These are phyloP conservation scores for Drosophila prosaltans DNA, from an alignment of 1,140 invertebrate genomes.

Conservation along the genomic window DNA sequence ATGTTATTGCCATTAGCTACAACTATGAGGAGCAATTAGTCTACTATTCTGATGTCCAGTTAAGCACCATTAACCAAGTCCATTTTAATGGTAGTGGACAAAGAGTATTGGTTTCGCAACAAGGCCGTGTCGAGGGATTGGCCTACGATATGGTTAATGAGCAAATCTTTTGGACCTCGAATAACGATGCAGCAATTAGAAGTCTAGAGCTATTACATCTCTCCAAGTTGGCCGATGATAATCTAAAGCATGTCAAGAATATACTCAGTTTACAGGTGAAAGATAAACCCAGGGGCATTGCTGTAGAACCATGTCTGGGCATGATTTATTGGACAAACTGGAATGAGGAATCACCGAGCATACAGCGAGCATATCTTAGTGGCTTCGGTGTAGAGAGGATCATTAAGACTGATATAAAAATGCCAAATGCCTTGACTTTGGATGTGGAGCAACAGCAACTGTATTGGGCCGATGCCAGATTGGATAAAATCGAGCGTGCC, in stretches of 20 bases:
- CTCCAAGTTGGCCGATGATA: slow-evolving; percentile 75
- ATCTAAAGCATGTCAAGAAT: slow-evolving; percentile 84
- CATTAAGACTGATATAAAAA: slow-evolving; percentile 90
- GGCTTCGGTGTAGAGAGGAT: slow-evolving; percentile 88
- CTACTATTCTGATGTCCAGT: slow-evolving; percentile 95
- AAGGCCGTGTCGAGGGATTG: slow-evolving; percentile 92
- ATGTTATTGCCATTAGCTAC: slow-evolving; percentile 93
- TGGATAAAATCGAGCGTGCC: slow-evolving; percentile 90
- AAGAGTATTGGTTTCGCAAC: slow-evolving; percentile 88
- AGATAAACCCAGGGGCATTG: slow-evolving; percentile 93
- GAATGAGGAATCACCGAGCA: slow-evolving; percentile 89
- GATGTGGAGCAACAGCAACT: slow-evolving; percentile 89
- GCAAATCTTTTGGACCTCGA: slow-evolving; percentile 93
- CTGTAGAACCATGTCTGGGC: slow-evolving; percentile 89
- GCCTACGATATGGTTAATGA: slow-evolving; percentile 88
- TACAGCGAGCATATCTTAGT: slow-evolving; percentile 88
- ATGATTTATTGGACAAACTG: slow-evolving; percentile 94
- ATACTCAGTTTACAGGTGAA: slow-evolving; percentile 87
- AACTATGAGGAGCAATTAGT: slow-evolving; percentile 88
- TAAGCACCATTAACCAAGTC: slow-evolving; percentile 92
- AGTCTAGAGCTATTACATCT: slow-evolving; percentile 84
- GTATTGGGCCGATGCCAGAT: slow-evolving; percentile 92
- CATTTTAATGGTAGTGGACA: slow-evolving; percentile 91
- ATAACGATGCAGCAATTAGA: slow-evolving; percentile 90
- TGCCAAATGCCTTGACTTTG: slow-evolving; percentile 92